phyloP scores from a whole-genome alignment of 2,797 vertebrate genomes.

The Tachyglossus aculeatus region DNA sequence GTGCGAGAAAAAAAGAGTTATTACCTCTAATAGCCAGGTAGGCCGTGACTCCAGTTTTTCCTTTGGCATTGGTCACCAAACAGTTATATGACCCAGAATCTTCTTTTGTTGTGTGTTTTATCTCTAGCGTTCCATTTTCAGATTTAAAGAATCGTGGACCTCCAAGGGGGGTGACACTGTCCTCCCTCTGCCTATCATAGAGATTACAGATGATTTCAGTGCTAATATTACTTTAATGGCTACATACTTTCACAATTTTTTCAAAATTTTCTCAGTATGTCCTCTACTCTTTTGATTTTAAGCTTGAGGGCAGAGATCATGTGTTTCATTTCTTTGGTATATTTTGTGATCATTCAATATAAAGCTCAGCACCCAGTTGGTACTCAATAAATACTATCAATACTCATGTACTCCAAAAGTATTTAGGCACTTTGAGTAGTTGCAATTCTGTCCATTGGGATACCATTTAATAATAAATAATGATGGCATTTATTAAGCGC shows the following conservation, averaged over 20 bases:
- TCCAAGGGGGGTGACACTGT: slow-evolving; percentile 77
- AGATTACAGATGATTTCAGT: neutral
- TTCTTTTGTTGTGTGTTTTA: slow-evolving; percentile 73
- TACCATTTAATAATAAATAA: too few species aligned
- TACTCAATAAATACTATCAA: too few species aligned
- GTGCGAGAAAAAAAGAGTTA: neutral
- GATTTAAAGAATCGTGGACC: slow-evolving; percentile 72
- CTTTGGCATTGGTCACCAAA: slow-evolving; percentile 85
- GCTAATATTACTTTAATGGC: neutral
- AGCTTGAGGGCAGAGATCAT: neutral
- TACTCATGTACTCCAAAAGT: too few species aligned
- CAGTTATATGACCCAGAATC: slow-evolving; percentile 89
- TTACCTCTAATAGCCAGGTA: slow-evolving; percentile 88
- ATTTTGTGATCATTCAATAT: neutral
- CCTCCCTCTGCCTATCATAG: slow-evolving; percentile 85
- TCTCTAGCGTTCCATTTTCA: slow-evolving; percentile 87
- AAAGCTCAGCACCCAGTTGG: neutral
- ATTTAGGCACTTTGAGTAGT: too few species aligned
- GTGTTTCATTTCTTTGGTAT: neutral
- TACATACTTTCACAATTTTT: neutral
- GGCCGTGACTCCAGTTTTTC: slow-evolving; percentile 81
- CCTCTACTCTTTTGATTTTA: neutral
- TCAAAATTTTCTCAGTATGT: too few species aligned
- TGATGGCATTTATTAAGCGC: too few species aligned
- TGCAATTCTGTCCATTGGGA: too few species aligned